Conservation (phyloP, 2,113 vertebrate genomes). For the Nerophis ophidion region DNA sequence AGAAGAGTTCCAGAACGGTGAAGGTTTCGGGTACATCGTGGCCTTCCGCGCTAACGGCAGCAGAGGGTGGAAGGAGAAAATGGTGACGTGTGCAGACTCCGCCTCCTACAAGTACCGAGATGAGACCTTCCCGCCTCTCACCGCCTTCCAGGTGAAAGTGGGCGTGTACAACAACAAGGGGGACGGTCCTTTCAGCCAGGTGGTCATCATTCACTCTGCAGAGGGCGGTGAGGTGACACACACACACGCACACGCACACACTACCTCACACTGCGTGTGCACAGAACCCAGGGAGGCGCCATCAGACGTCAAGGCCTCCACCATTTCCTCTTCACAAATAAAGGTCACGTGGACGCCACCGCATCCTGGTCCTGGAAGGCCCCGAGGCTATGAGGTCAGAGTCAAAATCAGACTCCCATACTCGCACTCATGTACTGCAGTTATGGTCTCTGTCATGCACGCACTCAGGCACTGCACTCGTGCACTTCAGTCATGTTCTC, state of each 20-base stretch:
- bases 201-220: conserved; percentile 89
- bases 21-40: conserved; percentile 95
- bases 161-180: conserved; percentile 98
- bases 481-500: too few species aligned
- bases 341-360: conserved; percentile 84
- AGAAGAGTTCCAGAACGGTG: conserved; percentile 95
- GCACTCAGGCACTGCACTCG: neutral
- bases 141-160: conserved; percentile 93
- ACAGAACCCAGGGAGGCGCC: conserved; percentile 89
- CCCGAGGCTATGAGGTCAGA: conserved; percentile 88
- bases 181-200: conserved; percentile 90
- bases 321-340: conserved; percentile 87
- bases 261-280: conserved; percentile 21
- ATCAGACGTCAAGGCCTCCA: conserved; percentile 80
- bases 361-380: conserved; percentile 85
- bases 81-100: conserved; percentile 93
- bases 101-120: conserved; percentile 94
- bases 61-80: conserved; percentile 95
- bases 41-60: conserved; percentile 93
- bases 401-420: too few species aligned
- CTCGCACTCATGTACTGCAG: neutral
- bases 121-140: conserved; percentile 92
- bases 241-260: neutral
- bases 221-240: conserved; percentile 81
- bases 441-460: too few species aligned